Conservation (phyloP, 2,113 vertebrate species). For the Coturnix japonica region DNA sequence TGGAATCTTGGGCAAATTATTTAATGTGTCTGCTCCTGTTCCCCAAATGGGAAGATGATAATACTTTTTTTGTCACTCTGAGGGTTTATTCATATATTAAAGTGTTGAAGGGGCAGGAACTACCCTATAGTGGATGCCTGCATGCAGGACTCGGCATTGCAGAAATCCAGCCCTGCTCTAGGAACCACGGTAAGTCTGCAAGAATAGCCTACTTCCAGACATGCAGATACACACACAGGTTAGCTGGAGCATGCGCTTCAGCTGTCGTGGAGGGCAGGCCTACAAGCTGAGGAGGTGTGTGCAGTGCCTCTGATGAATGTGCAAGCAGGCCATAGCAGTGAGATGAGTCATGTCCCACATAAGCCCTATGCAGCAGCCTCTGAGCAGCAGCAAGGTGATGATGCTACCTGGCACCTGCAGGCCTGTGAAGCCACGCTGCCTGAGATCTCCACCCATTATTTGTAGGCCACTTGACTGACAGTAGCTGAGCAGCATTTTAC, state of each 20-base stretch:
- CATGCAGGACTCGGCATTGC: neutral
- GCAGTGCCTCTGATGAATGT: fast-evolving
- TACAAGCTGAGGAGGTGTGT: fast-evolving
- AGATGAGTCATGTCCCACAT: neutral
- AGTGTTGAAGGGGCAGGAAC: neutral
- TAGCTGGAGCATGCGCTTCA: neutral
- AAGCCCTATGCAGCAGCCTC: neutral
- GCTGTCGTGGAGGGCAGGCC: neutral
- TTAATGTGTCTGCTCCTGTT: neutral
- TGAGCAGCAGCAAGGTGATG: neutral
- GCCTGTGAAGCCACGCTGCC: neutral
- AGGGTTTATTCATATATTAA: neutral
- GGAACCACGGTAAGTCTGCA: neutral
- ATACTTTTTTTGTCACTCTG: neutral
- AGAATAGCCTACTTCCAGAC: neutral
- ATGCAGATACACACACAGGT: neutral
- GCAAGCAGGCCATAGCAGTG: neutral
- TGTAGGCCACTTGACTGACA: constrained; percentile 60
- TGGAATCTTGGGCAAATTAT: constrained; percentile 4
- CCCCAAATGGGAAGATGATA: neutral
- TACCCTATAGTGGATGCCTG: neutral
- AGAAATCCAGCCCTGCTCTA: neutral
- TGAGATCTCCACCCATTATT: neutral
- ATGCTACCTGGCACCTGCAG: constrained; percentile 35
- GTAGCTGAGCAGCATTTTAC: constrained; percentile 62